A percentile compares a stretch with the other conserved stretches of the same genome.
phyloP scores from a whole-genome alignment of 2,113 vertebrate species.

The Pungitius pungitius region DNA sequence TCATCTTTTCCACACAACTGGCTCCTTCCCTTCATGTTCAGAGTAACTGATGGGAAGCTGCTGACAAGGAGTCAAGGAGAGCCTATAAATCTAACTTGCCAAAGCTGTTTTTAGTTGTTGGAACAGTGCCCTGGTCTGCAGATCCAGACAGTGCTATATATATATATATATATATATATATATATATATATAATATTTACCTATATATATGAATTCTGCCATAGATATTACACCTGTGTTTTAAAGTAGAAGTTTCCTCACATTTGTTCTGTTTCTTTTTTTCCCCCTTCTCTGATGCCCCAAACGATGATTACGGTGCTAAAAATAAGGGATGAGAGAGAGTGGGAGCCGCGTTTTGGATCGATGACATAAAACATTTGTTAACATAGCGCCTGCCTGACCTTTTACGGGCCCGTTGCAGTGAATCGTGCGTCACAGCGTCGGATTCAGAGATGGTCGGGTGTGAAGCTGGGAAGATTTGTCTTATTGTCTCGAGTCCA shows the following conservation, averaged over 20 bases:
- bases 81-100: slow-evolving; percentile 15
- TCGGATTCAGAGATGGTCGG: slow-evolving; percentile 4
- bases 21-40: slow-evolving; percentile 21
- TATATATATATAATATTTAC: too few species aligned
- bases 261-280: slow-evolving; percentile 6
- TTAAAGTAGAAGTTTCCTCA: slow-evolving; percentile 4
- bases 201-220: too few species aligned
- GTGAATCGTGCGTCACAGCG: slow-evolving; percentile 13
- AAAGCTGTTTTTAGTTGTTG: slow-evolving; percentile 34
- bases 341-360: slow-evolving; percentile 33
- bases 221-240: not conserved
- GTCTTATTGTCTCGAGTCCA: not conserved
- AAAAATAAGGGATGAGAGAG: slow-evolving; percentile 58
- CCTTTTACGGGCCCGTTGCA: slow-evolving; percentile 58
- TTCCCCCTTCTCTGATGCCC: not conserved
- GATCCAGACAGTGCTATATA: slow-evolving; percentile 9
- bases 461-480: slow-evolving; percentile 12
- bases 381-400: slow-evolving; percentile 39
- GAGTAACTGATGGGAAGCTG: slow-evolving; percentile 27
- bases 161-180: too few species aligned
- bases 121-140: slow-evolving; percentile 13
- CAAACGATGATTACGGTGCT: slow-evolving; percentile 42
- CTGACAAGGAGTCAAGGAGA: slow-evolving; percentile 11
- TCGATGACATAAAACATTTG: slow-evolving; percentile 50
- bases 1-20: not conserved